Base-by-base conservation (phyloP, 1,140 invertebrate species). In the Lordiphosa stackelbergi region DNA sequence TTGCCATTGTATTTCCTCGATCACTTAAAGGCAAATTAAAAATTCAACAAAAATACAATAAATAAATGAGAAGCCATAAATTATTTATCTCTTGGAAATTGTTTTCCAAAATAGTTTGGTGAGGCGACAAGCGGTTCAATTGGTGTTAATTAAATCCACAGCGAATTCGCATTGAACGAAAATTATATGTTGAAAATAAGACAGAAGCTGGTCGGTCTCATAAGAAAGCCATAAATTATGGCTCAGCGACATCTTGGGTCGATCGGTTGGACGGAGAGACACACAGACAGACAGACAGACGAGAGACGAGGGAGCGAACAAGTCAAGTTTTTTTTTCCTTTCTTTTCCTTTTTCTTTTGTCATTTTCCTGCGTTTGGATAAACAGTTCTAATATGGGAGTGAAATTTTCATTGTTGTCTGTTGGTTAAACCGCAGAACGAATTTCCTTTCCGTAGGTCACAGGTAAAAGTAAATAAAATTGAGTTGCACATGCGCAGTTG, bases 71-170 rank as follows among this genome's bases (percentile, higher is more conserved):
- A 19, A 47, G 37, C 40, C 38, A 86, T 86, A 86, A 86, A 86
- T 86, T 73, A 86, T 64, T 53, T 57, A 58, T 53, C 46, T 52
- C 16, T 59, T 37, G 56, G 34, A 61, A 77, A 83, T 64, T 73
- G 61, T 69, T 83, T 77, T 65, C 69, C 59, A 78, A 46, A 84
- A 77, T 62, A 71, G 73, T 65, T 71, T 58, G 35, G 43, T 60
- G 48, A 63, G 52, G 65, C 81, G 85, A 86, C 73, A 85, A 73
- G 74, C 85, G 85, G 79, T 83, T 87, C 81, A 86, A 86, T 86
- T 86, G 85, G 81, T 86, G 85, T 87, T 87, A 87, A 87, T 87
- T 87, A 87, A 87, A 85, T 87, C 85, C 78, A 70, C 68, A 53
- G 59, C 66, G 49, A 73, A 83, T 62, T 83, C 72, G 46, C 59